Evolutionary conservation across 1,140 invertebrate genomes (phyloP).

Genomic region (Halictus rubicundus): DNA sequence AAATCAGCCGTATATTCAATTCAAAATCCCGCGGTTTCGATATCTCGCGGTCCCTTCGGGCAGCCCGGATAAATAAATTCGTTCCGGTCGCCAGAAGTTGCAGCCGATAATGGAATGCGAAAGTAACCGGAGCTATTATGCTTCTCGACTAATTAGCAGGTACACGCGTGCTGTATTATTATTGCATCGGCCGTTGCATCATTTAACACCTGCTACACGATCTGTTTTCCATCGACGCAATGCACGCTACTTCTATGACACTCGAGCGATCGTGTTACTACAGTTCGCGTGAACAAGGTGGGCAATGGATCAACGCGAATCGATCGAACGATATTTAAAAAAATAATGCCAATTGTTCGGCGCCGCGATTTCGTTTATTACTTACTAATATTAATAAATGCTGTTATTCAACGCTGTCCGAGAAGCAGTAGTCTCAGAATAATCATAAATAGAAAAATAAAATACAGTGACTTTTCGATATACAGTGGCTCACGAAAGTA

Average conservation of each 20-base stretch:
- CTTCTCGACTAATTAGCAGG: slow-evolving; percentile 32
- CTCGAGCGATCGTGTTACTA: neutral
- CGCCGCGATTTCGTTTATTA: neutral
- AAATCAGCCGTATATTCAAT: neutral
- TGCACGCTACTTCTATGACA: neutral
- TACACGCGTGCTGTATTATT: slow-evolving; percentile 28
- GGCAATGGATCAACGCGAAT: neutral
- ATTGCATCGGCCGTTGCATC: neutral
- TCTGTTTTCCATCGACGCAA: neutral
- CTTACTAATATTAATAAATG: too few species aligned
- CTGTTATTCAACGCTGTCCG: too few species aligned
- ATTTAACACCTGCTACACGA: neutral
- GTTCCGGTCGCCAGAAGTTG: slow-evolving; percentile 23
- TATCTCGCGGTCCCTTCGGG: neutral
- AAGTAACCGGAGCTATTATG: slow-evolving; percentile 17
- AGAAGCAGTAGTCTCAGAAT: too few species aligned
- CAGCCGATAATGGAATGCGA: slow-evolving; percentile 40
- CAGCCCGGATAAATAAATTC: slow-evolving; percentile 47
- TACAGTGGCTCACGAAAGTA: too few species aligned
- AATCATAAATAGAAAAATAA: too few species aligned
- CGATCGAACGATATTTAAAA: neutral
- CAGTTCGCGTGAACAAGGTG: neutral
- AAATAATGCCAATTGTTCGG: neutral
- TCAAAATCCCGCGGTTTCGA: neutral
- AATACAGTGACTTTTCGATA: too few species aligned